Conservation (phyloP, 1,140 invertebrate genomes). For the Cataglyphis hispanica region DNA sequence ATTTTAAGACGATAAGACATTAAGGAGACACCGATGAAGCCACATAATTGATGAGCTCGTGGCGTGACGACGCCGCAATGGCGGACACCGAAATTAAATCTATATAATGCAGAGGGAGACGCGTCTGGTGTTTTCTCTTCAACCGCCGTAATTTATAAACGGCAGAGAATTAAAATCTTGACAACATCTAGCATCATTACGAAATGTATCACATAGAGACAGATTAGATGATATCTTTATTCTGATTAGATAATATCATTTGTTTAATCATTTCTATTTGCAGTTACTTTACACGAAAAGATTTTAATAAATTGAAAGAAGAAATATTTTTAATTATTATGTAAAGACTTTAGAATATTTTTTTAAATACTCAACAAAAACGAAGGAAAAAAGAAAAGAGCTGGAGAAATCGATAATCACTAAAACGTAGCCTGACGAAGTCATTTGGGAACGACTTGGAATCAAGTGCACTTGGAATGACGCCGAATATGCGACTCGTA, state of each 20-base stretch:
- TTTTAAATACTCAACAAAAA: neutral
- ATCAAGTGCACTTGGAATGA: constrained; percentile 28
- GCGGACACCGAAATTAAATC: constrained; percentile 49
- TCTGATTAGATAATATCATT: neutral
- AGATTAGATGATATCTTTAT: neutral
- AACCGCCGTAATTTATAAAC: neutral
- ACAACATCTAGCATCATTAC: neutral
- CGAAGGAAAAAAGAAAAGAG: neutral
- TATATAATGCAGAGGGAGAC: neutral
- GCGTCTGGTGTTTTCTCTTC: neutral
- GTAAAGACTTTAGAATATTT: neutral
- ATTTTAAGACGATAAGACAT: constrained; percentile 59
- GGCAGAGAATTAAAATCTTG: neutral
- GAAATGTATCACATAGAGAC: neutral
- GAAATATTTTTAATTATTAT: no score
- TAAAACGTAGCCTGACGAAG: neutral
- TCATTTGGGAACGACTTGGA: constrained; percentile 5
- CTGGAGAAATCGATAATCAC: neutral
- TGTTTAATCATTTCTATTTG: neutral
- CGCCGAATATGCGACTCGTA: neutral
- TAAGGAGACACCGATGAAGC: constrained; percentile 60
- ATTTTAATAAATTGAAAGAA: neutral
- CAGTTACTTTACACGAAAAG: neutral
- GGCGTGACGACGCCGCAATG: constrained; percentile 53
- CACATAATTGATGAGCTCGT: constrained; percentile 50